These are phyloP conservation scores for Fragum whitleyi DNA, from an alignment of 2,888 invertebrate species.

Conservation along the genomic window DNA sequence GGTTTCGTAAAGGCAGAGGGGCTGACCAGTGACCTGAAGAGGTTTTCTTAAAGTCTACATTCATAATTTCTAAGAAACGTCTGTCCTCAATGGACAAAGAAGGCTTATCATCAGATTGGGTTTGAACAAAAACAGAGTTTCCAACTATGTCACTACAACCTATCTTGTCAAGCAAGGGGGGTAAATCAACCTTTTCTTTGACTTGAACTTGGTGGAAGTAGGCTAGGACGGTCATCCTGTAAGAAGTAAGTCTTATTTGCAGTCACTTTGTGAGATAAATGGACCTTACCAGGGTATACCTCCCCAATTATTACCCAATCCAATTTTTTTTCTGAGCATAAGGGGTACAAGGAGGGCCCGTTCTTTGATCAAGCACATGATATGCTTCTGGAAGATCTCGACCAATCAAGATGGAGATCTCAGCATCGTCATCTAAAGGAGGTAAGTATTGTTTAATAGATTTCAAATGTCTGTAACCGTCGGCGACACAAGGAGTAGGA, in stretches of 20 bases:
- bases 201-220: conserved; percentile 15
- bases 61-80: conserved; percentile 8
- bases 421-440: neutral
- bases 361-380: neutral
- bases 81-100: conserved; percentile 8
- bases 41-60: neutral
- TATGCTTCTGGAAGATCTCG: neutral
- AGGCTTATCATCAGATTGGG: conserved; percentile 5
- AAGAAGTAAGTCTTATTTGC: conserved; percentile 27
- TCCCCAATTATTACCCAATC: no score
- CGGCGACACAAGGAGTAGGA: conserved; percentile 37
- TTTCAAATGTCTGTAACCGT: conserved; percentile 7
- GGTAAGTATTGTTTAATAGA: conserved; percentile 3
- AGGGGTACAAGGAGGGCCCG: conserved; percentile 6
- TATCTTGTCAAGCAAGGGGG: neutral
- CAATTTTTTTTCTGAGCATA: conserved; percentile 33
- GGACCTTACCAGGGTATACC: no score
- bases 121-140: neutral
- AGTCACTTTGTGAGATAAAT: conserved; percentile 14
- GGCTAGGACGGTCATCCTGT: neutral
- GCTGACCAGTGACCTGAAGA: no score
- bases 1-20: neutral
- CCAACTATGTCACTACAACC: neutral
- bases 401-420: conserved; percentile 23
- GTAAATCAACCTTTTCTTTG: no score